A percentile compares a stretch with the other conserved stretches of the same genome.
These are phyloP conservation scores for Passer montanus DNA, from an alignment of 2,113 vertebrate species.

Conservation along the genomic window DNA sequence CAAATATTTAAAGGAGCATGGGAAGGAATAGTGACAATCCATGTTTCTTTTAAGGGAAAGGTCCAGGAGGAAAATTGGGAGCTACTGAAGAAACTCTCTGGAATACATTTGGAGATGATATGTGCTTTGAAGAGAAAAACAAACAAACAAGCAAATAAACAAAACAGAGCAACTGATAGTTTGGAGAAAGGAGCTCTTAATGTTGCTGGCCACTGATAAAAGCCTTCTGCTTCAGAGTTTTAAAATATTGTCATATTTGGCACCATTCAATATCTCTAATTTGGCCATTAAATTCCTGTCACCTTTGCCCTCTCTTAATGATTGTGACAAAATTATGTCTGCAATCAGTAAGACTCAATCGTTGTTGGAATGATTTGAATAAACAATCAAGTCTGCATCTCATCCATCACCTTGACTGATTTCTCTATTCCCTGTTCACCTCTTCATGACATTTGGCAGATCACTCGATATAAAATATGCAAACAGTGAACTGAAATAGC, in stretches of 20 bases:
- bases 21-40: not conserved
- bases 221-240: not conserved
- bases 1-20: not conserved
- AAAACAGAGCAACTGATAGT: not conserved
- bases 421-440: slow-evolving; percentile 68
- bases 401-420: slow-evolving; percentile 75
- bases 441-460: slow-evolving; percentile 65
- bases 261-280: slow-evolving; percentile 56
- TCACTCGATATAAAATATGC: slow-evolving; percentile 60
- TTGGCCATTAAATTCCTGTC: slow-evolving; percentile 66
- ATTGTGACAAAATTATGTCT: slow-evolving; percentile 67
- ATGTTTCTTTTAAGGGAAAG: not conserved
- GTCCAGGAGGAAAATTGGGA: not conserved
- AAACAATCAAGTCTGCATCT: slow-evolving; percentile 72
- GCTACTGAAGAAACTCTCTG: not conserved
- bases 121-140: not conserved
- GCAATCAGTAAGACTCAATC: slow-evolving; percentile 63
- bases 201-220: not conserved
- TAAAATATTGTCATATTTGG: not conserved
- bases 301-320: slow-evolving; percentile 71
- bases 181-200: not conserved
- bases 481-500: slow-evolving; percentile 18
- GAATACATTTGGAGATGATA: not conserved
- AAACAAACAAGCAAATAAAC: not conserved
- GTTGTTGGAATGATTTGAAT: slow-evolving; percentile 70